Base-by-base conservation (phyloP, 30 jellyfish, hydroid and myxozoan genomes). In the Turritopsis dohrnii region DNA sequence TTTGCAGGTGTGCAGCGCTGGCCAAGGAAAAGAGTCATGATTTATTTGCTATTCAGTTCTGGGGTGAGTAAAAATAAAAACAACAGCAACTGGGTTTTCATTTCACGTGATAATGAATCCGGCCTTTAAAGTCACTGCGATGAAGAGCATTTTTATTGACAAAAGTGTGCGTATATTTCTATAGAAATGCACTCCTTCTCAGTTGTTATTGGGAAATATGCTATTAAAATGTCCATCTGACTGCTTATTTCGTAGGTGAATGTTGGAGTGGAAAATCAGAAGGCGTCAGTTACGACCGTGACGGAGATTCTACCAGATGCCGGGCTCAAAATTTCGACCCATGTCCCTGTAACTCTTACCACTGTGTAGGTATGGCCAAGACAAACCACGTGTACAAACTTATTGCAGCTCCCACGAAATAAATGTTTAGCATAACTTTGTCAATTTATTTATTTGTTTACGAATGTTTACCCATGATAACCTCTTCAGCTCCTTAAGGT, bases 321-420 rank as follows among this genome's bases (percentile, higher is more conserved):
- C 28, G 77, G 8, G 77, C 77, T 9, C 60, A 82, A 69, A 85
- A 85, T 18, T 90, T 81, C 76, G 52, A 69, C 71, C 24, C 80
- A 0, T 90, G 97, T 30, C 95, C 95, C 3, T 90, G 82, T 84
- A 90, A 90, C 85, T 90, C 97, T 22, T 90, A 85, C 84, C 88
- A 90, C 75, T 90, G 97, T 83, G 95, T 90, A 1, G 97, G 97
- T 16, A 76, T 71, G 84, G 95, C 83, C 75, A 89, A 90, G 29
- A 88, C 88, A 1, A 90, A 90, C 66, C 76, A 83, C 1, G 97
- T 90, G 53, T 90, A 90, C 90, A 24, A 79, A 53, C 53, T 79
- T 74, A 69, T 69, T 21, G 23, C 28, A 69, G 16, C 31, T 1
- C 77, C 77, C 0, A 27, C 60, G 13, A 13, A 41, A 41, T 41